A percentile compares a stretch with the other conserved stretches of the same genome.
phyloP scores from a whole-genome alignment of 2,888 invertebrate genomes.

The Chloroclysta siterata region DNA sequence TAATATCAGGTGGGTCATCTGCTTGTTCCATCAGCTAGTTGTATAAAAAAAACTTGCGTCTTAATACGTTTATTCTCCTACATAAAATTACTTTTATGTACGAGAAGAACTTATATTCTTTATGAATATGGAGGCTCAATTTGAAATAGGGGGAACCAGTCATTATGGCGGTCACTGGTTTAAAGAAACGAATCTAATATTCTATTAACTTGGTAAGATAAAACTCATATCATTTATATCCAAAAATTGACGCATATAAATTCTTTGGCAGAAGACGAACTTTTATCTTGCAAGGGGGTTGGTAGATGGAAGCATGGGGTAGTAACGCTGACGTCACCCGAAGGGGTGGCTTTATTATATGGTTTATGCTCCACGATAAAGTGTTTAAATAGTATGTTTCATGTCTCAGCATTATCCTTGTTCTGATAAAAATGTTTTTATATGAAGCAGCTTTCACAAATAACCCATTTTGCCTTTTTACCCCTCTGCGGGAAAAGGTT shows the following conservation, averaged over 20 bases:
- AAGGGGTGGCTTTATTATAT: constrained; percentile 26
- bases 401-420: constrained; percentile 35
- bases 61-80: too few species aligned
- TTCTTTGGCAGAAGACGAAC: constrained; percentile 30
- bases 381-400: constrained; percentile 38
- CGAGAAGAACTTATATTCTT: too few species aligned
- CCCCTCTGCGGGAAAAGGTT: too few species aligned
- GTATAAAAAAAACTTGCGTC: too few species aligned
- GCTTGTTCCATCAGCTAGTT: too few species aligned
- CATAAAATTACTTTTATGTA: too few species aligned
- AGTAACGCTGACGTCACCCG: constrained; percentile 9
- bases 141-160: background rate
- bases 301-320: constrained; percentile 23
- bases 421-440: constrained; percentile 30
- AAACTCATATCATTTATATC: constrained; percentile 22
- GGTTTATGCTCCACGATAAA: constrained; percentile 40
- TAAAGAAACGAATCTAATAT: background rate
- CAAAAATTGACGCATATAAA: constrained; percentile 25
- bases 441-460: background rate
- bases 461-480: background rate
- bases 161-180: background rate
- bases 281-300: constrained; percentile 36
- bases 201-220: constrained; percentile 4
- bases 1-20: too few species aligned
- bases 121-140: too few species aligned